These are phyloP conservation scores for Lithophane ornitopus DNA, from an alignment of 2,888 invertebrate genomes.

Conservation along the genomic window DNA sequence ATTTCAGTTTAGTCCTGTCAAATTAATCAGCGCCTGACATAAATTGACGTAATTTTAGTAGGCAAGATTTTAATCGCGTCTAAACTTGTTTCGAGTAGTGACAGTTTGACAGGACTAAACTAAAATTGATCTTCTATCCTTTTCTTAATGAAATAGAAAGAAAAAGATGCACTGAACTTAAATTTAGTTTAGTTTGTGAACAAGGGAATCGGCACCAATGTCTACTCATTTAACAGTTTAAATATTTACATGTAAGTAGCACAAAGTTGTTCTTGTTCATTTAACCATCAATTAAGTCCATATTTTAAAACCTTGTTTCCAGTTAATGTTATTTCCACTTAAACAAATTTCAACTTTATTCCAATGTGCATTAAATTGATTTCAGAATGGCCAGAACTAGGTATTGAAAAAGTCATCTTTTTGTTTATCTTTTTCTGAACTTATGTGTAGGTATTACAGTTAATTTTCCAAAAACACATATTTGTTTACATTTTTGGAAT, in stretches of 20 bases:
- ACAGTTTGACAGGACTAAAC: too few species aligned
- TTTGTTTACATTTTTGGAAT: not conserved
- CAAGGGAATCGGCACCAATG: too few species aligned
- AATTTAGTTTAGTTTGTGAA: too few species aligned
- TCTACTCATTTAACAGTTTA: slow-evolving; percentile 35
- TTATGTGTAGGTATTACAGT: not conserved
- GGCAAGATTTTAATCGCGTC: too few species aligned
- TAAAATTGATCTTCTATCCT: too few species aligned
- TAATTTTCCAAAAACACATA: not conserved
- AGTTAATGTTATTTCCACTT: not conserved
- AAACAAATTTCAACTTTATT: not conserved
- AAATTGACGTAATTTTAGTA: too few species aligned
- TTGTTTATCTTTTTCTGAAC: too few species aligned
- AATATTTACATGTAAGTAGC: slow-evolving; percentile 15
- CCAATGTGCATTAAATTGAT: fast-evolving
- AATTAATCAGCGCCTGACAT: too few species aligned
- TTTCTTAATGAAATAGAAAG: too few species aligned
- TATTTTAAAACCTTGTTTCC: not conserved
- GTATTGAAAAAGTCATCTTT: not conserved
- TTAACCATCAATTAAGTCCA: slow-evolving; percentile 51
- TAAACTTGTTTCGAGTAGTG: too few species aligned
- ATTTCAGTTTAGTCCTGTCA: too few species aligned
- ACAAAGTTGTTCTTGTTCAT: slow-evolving; percentile 49
- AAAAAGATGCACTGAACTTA: too few species aligned
- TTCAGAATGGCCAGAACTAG: not conserved